Conservation (phyloP, 2,888 invertebrate species). For the Matsumyia berberina region DNA sequence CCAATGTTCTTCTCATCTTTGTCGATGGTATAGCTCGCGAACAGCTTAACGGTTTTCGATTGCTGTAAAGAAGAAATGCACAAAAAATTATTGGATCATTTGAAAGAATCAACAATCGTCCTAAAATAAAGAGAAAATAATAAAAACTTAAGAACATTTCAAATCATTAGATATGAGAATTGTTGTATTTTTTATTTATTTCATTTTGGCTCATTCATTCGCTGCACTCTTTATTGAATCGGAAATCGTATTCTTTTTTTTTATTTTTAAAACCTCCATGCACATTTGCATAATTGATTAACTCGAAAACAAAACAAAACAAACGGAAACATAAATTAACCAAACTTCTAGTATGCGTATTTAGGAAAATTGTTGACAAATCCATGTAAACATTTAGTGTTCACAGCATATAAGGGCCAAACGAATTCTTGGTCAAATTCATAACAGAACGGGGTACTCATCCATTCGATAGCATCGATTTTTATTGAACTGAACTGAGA, state of each 20-base stretch:
- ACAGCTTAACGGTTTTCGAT: no score
- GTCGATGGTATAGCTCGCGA: no score
- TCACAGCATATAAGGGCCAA: conserved; percentile 53
- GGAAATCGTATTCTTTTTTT: background rate
- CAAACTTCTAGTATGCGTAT: conserved; percentile 33
- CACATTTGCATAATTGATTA: no score
- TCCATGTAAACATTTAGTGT: conserved; percentile 61
- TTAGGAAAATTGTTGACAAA: conserved; percentile 41
- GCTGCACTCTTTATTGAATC: background rate
- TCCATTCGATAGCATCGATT: conserved; percentile 73
- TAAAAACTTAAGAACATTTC: no score
- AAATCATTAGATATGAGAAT: background rate
- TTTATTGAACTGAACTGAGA: conserved; percentile 75
- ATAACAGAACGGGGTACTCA: conserved; percentile 55
- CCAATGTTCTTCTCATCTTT: no score
- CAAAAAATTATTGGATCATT: no score
- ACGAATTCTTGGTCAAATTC: conserved; percentile 47
- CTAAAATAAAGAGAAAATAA: no score
- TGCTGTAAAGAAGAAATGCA: no score
- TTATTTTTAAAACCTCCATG: background rate
- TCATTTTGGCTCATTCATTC: background rate
- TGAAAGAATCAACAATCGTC: no score
- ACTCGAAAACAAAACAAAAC: background rate
- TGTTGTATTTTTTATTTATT: background rate
- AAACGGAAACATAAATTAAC: conserved; percentile 25